These are phyloP conservation scores for Hoplostethus mediterraneus DNA, from an alignment of 2,797 vertebrate species.

Conservation along the genomic window DNA sequence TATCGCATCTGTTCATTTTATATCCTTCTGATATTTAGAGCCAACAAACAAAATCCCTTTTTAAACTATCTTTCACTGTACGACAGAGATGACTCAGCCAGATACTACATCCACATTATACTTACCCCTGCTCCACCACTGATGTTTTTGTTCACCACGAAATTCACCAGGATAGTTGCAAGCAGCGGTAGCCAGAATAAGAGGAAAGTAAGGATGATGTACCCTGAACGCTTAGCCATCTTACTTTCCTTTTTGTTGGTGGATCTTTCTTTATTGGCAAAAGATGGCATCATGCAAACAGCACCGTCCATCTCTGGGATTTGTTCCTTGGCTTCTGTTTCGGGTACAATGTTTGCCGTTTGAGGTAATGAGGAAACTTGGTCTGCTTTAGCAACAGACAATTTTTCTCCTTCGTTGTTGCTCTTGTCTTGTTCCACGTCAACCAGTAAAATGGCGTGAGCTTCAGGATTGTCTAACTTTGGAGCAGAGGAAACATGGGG, in stretches of 20 bases:
- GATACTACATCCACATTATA: constrained; percentile 4
- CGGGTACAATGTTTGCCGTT: constrained; percentile 24
- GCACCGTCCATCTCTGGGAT: constrained; percentile 63
- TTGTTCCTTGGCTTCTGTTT: constrained; percentile 21
- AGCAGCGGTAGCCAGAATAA: constrained; percentile 86
- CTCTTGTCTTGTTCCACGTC: constrained; percentile 34
- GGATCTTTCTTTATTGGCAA: constrained; percentile 68
- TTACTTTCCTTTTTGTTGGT: constrained; percentile 83
- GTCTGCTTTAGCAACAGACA: constrained; percentile 21
- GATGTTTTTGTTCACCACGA: constrained; percentile 47
- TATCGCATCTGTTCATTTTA: not conserved
- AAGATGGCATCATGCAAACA: constrained; percentile 85
- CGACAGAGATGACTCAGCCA: not conserved
- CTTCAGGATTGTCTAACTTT: constrained; percentile 35
- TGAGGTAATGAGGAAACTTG: constrained; percentile 44
- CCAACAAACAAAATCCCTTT: no score
- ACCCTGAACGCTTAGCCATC: constrained; percentile 84
- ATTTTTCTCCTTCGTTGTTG: constrained; percentile 14
- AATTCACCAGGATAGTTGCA: constrained; percentile 74
- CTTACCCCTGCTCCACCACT: constrained; percentile 63
- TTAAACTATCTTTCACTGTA: no score
- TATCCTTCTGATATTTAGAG: not conserved
- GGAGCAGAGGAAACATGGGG: constrained; percentile 2
- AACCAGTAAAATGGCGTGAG: constrained; percentile 31
- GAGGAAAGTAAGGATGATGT: constrained; percentile 84